Evolutionary conservation across 2,888 invertebrate species (phyloP), one percentile per base, ranked within the genome.

Genomic region (Limnephilus auricula): DNA sequence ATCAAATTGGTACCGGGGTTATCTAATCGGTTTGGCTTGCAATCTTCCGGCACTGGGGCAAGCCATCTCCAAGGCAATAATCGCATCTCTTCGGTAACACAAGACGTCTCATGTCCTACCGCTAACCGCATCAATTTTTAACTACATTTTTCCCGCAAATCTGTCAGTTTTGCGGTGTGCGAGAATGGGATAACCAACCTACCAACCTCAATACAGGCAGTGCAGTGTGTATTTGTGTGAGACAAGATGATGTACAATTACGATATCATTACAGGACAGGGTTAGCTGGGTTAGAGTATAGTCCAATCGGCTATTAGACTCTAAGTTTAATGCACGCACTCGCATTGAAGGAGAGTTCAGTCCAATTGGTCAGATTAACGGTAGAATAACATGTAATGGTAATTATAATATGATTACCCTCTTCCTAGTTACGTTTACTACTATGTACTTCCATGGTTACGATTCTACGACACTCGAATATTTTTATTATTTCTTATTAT

Each of bases 201-300:
- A 2, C 65, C 65, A 25, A 65, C 65, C 65, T 65, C 25, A 6
- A 65, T 25, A 65, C 9, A 65, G 25, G 25, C 15, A 45, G 45
- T 45, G 6, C n/a, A 25, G 9, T n/a, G 9, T 1, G 25, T n/a
- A 65, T n/a, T n/a, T n/a, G 25, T 65, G 65, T n/a, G 65, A 65
- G 65, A 65, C 65, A 25, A 25, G 65, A 65, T 65, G 50, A 4
- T 65, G 18, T 6, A 50, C 50, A 50, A 50, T 50, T 50, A 50
- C 50, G 80, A 13, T 80, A 80, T 80, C 80, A 80, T 80, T 80
- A 80, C 18, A 31, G 80, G 3, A 34, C 80, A 32, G 32, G 80
- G 80, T 82, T 82, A 82, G 80, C 80, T 15, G 32, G 80, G 80
- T 82, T 82, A 82, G 80, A 34, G 80, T 82, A 82, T 82, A 18